Evolutionary conservation across 2,113 vertebrate species (phyloP).

Genomic region (Pedionomus torquatus): DNA sequence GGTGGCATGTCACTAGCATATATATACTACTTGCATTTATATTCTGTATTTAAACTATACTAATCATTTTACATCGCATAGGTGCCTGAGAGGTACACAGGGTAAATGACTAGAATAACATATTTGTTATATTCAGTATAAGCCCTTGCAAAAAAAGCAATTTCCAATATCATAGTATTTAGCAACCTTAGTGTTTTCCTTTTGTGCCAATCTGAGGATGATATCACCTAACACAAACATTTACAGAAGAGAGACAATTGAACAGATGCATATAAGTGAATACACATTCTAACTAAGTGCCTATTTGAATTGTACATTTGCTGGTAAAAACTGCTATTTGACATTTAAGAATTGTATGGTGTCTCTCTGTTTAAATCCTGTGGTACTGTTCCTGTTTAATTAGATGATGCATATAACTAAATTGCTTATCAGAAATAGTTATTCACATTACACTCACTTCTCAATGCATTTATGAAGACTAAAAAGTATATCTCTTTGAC

Average conservation of each 20-base stretch:
- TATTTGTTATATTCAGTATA: neutral
- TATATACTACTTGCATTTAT: neutral
- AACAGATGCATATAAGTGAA: neutral
- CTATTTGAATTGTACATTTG: neutral
- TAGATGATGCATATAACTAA: neutral
- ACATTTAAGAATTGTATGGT: neutral
- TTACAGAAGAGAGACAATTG: neutral
- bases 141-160: neutral
- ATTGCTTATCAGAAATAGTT: neutral
- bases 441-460: neutral
- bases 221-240: neutral
- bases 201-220: neutral
- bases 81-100: neutral
- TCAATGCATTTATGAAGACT: neutral
- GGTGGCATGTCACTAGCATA: neutral
- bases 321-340: neutral
- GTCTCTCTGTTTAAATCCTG: neutral
- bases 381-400: neutral
- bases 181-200: neutral
- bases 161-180: neutral
- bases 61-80: neutral
- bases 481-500: neutral
- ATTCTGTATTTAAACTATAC: neutral
- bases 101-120: neutral
- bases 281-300: neutral